Evolutionary conservation across 2,113 vertebrate species (phyloP).

Genomic region (Labeo catla): DNA sequence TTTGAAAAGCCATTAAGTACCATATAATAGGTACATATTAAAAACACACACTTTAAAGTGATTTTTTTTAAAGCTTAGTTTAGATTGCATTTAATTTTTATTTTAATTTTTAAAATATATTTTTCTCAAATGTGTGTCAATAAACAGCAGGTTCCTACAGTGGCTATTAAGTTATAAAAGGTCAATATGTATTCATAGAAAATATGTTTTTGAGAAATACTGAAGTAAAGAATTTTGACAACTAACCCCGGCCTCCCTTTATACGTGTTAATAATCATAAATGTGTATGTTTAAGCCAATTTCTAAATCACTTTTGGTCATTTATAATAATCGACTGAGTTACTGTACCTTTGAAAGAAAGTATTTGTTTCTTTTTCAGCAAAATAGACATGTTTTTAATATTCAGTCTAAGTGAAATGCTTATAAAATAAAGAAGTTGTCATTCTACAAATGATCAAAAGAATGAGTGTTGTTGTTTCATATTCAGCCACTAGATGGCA

Average conservation of each 20-base stretch:
- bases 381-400: too few species aligned
- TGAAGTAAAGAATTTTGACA: neutral
- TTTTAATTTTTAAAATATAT: too few species aligned
- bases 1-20: neutral
- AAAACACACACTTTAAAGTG: neutral
- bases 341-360: neutral
- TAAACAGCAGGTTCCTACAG: neutral
- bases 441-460: neutral
- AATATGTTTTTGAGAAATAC: too few species aligned
- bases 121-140: neutral
- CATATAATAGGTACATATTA: neutral
- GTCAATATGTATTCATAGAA: too few species aligned
- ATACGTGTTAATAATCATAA: neutral
- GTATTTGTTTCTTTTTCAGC: neutral
- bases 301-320: neutral
- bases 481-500: slow-evolving; percentile 14
- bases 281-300: neutral
- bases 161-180: too few species aligned
- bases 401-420: neutral
- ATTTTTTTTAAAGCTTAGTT: too few species aligned
- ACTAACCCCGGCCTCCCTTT: neutral
- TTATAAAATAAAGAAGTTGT: neutral
- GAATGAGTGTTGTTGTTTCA: neutral
- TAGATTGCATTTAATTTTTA: too few species aligned
- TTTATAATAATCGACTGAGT: neutral